Base-by-base conservation (phyloP, 2,888 invertebrate species). In the Dendrolimus pini region DNA sequence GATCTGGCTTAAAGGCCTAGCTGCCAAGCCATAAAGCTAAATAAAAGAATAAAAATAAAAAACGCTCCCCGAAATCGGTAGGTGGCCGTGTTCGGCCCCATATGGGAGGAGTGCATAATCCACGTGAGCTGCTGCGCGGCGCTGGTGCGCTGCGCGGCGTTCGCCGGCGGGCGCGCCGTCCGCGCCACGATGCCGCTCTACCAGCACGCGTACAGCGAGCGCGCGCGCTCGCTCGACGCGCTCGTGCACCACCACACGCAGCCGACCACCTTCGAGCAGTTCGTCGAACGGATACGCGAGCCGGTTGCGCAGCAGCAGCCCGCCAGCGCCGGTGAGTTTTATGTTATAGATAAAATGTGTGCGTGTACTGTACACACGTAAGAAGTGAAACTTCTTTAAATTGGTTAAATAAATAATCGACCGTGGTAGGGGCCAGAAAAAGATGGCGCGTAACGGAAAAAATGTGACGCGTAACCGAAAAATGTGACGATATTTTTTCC, bases 191-290 rank as follows among this genome's bases (percentile, higher is more conserved):
- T 98, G 83, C 95, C 96, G 71, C 94, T 96, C 72, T 98, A 96
- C 89, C 97, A 97, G 85, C 96, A 97, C 82, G 98, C 98, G 79
- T 98, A 97, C 87, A 96, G 97, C 83, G 98, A 98, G 89, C 93
- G 98, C 67, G 94, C 96, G 67, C 93, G 96, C 66, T 95, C 95
- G 41, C 92, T 99, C 64, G 95, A 96, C 74, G 96, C 95, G 57
- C 95, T 99, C 41, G 95, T 97, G 59, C 92, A 93, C 61, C 94
- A 96, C 70, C 97, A 98, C 87, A 96, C 96, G 79, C 95, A 95
- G 79, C 94, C 94, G 61, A 94, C 96, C 64, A 97, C 97, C 58
- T 99, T 97, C 89, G 99, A 99, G 88, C 95, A 95, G 65, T 99
- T 89, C 80, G 87, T 89, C 60, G 73, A 84, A 71, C 72, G 85